Base-by-base conservation (phyloP, 2,888 invertebrate species). In the Apoderus coryli region DNA sequence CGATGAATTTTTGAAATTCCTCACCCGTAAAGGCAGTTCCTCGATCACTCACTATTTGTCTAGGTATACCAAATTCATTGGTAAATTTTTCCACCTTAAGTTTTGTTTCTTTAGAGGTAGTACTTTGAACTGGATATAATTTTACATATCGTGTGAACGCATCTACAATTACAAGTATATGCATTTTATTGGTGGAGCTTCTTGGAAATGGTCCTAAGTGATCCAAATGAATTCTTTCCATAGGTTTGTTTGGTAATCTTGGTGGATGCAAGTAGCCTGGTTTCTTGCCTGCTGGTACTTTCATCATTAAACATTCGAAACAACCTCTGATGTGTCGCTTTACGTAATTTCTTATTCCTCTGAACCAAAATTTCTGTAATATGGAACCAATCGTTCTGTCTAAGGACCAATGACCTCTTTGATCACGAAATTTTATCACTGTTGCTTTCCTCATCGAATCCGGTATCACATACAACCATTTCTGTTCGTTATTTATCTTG, bases 1-100 rank as follows among this genome's bases (percentile, higher is more conserved):
- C 40, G 14, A 31, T 25, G 28, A 31, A 33, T 4, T 3, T n/a
- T 27, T 15, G 4, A 7, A 34, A 34, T 4, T 11, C 25, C 9
- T 10, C 9, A 7, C 22, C 22, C 2, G 29, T 36, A 28, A 36
- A 38, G 9, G 24, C 27, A 9, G 25, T 33, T 12, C 36, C 34
- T 7, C 44, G 32, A 25, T 47, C 46, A 22, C 32, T 36, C 4
- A 47, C 36, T 9, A 44, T 38, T 15, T 34, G 30, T 5, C 16
- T 16, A 3, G 43, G 44, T 3, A 38, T 32, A 4, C 45, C 44
- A 25, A 23, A 44, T 6, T 13, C 22, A n/a, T 36, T 22, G 1
- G 42, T 33, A 24, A 45, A 36, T 2, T 41, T 25, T 22, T 38
- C 31, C 9, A 45, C n/a, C 3, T 22, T 29, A 13, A 27, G 14